These are phyloP conservation scores for Biston betularia DNA, from an alignment of 2,888 invertebrate species.

Conservation along the genomic window DNA sequence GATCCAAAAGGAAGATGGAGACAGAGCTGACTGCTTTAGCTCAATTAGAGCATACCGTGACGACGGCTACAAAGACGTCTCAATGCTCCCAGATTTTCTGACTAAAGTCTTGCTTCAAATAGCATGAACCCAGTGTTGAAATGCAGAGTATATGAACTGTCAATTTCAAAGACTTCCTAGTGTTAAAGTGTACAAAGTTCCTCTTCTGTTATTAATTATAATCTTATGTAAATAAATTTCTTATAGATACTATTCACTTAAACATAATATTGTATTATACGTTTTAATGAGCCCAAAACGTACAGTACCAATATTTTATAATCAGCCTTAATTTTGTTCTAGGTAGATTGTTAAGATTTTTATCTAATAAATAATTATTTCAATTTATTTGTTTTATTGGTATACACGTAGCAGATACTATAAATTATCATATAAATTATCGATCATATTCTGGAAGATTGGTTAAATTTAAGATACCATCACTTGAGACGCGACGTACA, in stretches of 20 bases:
- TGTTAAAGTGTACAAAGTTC: constrained; percentile 71
- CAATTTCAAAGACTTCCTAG: constrained; percentile 55
- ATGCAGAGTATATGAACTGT: constrained; percentile 74
- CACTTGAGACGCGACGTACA: too few species aligned
- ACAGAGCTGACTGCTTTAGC: constrained; percentile 79
- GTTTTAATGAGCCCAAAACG: constrained; percentile 84
- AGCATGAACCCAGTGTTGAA: constrained; percentile 75
- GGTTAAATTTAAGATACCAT: too few species aligned
- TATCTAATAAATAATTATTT: constrained; percentile 53
- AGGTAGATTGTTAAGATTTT: constrained; percentile 54
- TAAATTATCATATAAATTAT: too few species aligned
- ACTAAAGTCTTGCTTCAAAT: constrained; percentile 82
- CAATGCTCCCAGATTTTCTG: constrained; percentile 86
- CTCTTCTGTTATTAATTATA: constrained; percentile 52
- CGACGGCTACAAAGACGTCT: constrained; percentile 77
- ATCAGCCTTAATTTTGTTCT: constrained; percentile 52
- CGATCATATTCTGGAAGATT: too few species aligned
- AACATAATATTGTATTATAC: constrained; percentile 64
- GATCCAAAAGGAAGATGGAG: constrained; percentile 76
- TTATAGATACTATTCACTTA: constrained; percentile 35
- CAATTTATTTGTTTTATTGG: constrained; percentile 10
- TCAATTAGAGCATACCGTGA: constrained; percentile 78
- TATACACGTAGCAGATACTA: too few species aligned
- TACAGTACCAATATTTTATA: constrained; percentile 64
- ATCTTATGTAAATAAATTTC: constrained; percentile 46